Conservation (phyloP, 2,888 invertebrate species). For the Chymomyza caudatula region DNA sequence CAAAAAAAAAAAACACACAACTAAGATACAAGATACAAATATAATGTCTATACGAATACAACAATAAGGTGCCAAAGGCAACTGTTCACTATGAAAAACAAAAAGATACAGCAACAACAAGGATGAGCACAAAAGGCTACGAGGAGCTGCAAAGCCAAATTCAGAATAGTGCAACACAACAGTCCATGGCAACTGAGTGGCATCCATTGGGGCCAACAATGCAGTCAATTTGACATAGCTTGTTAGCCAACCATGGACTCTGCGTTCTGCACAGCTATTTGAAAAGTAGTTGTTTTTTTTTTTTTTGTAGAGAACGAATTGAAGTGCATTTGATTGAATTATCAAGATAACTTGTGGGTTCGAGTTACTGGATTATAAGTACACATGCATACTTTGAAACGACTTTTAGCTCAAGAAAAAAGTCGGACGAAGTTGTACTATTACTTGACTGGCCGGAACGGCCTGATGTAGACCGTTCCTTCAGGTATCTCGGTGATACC, state of each 20-base stretch:
- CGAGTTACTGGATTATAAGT: too few relatives aligned
- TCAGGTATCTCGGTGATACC: too few relatives aligned
- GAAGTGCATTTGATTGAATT: neutral
- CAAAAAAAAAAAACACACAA: slow-evolving; percentile 22
- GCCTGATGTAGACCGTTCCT: too few relatives aligned
- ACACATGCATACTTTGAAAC: too few relatives aligned
- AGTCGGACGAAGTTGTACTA: too few relatives aligned
- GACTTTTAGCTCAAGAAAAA: too few relatives aligned
- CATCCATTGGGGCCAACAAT: neutral
- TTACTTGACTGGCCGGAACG: too few relatives aligned
- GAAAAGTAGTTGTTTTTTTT: neutral
- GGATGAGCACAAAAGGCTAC: neutral
- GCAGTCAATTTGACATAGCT: neutral
- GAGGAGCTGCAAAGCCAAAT: slow-evolving; percentile 28
- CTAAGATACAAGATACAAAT: slow-evolving; percentile 16
- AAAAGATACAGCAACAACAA: slow-evolving; percentile 36
- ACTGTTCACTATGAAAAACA: slow-evolving; percentile 8
- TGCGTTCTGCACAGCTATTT: neutral
- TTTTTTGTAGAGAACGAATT: neutral
- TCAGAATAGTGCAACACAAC: slow-evolving; percentile 9
- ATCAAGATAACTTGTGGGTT: too few relatives aligned
- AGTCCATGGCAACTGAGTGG: neutral
- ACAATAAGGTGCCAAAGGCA: neutral
- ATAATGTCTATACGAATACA: neutral
- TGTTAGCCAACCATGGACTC: neutral